Conservation (phyloP, 2,113 vertebrate species). For the Chaetodon auriga region DNA sequence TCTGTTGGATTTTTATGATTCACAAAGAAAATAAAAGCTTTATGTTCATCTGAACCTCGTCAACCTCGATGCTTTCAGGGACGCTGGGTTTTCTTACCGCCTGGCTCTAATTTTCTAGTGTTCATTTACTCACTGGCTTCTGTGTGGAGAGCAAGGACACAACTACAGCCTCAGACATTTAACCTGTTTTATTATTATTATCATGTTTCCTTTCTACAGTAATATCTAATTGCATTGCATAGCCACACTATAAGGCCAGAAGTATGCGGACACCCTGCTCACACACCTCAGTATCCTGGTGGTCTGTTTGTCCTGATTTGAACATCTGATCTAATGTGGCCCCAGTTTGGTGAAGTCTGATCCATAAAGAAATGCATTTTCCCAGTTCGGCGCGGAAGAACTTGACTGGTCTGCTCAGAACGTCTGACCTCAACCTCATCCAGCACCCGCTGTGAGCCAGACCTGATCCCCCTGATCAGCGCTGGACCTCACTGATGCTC, state of each 20-base stretch:
- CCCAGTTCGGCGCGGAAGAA: too few relatives aligned
- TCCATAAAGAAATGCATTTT: too few relatives aligned
- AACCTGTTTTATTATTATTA: too few relatives aligned
- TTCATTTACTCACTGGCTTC: not conserved
- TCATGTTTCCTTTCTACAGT: too few relatives aligned
- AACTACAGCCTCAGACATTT: not conserved
- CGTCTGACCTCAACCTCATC: too few relatives aligned
- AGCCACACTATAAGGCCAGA: not conserved
- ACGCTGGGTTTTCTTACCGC: not conserved
- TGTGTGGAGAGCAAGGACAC: not conserved
- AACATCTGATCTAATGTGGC: too few relatives aligned
- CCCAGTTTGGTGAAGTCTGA: too few relatives aligned
- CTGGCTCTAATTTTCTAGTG: not conserved
- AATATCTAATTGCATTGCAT: not conserved
- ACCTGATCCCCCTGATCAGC: too few relatives aligned
- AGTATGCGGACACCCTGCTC: not conserved
- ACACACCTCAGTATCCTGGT: too few relatives aligned
- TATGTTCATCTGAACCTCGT: slow-evolving; percentile 31
- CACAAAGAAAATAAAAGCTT: slow-evolving; percentile 55
- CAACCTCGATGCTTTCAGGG: not conserved
- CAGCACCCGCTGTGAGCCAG: too few relatives aligned
- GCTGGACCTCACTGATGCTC: too few relatives aligned
- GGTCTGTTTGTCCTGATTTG: not conserved
- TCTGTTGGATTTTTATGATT: slow-evolving; percentile 39
- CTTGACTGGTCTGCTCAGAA: too few relatives aligned